Percentiles rank a stretch among this genome's conserved stretches.
phyloP scores from a whole-genome alignment of 1,140 invertebrate species.

The Drosophila auraria region DNA sequence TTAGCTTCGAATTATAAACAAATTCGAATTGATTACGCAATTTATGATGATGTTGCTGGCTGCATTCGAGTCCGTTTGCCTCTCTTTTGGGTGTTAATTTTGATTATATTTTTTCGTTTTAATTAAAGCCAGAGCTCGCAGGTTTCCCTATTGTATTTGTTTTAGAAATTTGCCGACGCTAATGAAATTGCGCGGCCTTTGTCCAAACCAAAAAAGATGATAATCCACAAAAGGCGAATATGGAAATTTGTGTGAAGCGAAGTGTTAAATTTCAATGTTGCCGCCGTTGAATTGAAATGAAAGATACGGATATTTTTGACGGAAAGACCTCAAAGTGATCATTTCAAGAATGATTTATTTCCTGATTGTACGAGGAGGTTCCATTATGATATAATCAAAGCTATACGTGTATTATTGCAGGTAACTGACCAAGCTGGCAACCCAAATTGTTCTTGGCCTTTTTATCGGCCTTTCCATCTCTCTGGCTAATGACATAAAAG shows the following conservation, averaged over 20 bases:
- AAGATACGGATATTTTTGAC: conserved; percentile 1
- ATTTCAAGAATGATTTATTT: conserved; percentile 29
- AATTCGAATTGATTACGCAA: conserved; percentile 67
- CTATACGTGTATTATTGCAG: conserved; percentile 4
- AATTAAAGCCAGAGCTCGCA: conserved; percentile 55
- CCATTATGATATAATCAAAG: not conserved
- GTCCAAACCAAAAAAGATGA: conserved; percentile 39
- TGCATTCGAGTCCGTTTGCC: conserved; percentile 56
- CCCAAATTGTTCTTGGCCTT: conserved; percentile 28
- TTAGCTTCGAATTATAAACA: conserved; percentile 60
- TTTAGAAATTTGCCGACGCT: conserved; percentile 51
- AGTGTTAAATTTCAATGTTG: conserved; percentile 62
- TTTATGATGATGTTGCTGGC: conserved; percentile 30
- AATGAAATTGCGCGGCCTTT: conserved; percentile 59
- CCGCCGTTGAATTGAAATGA: conserved; percentile 8
- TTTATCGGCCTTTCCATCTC: conserved; percentile 62
- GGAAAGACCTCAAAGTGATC: conserved; percentile 11
- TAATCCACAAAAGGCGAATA: conserved; percentile 53
- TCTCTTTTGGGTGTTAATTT: conserved; percentile 58
- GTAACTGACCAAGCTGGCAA: not conserved
- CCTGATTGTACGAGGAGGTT: not conserved
- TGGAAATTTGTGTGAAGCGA: conserved; percentile 68
- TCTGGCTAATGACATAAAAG: conserved; percentile 62
- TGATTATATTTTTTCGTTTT: conserved; percentile 42
- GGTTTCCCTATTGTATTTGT: conserved; percentile 53